Conservation (phyloP, 2,797 vertebrate genomes). For the Lepus townsendii region DNA sequence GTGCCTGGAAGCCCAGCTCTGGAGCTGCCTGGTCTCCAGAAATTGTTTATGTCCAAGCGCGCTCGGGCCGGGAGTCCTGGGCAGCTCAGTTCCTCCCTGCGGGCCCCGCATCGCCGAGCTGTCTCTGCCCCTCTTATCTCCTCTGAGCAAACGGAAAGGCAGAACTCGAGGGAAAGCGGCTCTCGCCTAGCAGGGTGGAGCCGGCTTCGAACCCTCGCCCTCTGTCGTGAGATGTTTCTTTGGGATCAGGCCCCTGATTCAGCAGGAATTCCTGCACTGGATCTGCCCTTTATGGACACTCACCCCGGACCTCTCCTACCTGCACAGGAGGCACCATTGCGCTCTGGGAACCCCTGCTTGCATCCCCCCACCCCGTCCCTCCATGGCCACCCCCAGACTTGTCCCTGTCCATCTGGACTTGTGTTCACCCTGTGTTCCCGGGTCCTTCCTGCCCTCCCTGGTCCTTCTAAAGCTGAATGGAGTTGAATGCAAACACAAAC, state of each 20-base stretch:
- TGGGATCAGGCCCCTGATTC: neutral
- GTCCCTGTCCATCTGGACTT: too few relatives aligned
- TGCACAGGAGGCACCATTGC: too few relatives aligned
- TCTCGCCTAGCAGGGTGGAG: neutral
- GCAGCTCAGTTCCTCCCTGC: neutral
- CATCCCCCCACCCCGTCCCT: fast-evolving
- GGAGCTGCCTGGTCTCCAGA: neutral
- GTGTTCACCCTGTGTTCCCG: neutral
- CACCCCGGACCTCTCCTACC: neutral
- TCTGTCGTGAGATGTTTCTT: too few relatives aligned
- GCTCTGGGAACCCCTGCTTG: neutral
- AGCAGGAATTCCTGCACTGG: too few relatives aligned
- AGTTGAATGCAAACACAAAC: conserved; percentile 3
- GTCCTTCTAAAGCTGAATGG: neutral
- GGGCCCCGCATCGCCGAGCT: fast-evolving
- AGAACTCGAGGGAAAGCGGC: neutral
- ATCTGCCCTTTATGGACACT: neutral
- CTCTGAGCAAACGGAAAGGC: neutral
- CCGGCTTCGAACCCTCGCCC: fast-evolving
- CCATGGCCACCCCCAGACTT: neutral
- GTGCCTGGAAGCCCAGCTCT: fast-evolving
- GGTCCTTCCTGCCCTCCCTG: neutral
- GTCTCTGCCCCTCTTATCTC: neutral
- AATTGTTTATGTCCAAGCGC: neutral
- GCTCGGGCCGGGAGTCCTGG: neutral